Evolutionary conservation across 2,113 vertebrate species (phyloP).

Genomic region (Delphinus delphis): DNA sequence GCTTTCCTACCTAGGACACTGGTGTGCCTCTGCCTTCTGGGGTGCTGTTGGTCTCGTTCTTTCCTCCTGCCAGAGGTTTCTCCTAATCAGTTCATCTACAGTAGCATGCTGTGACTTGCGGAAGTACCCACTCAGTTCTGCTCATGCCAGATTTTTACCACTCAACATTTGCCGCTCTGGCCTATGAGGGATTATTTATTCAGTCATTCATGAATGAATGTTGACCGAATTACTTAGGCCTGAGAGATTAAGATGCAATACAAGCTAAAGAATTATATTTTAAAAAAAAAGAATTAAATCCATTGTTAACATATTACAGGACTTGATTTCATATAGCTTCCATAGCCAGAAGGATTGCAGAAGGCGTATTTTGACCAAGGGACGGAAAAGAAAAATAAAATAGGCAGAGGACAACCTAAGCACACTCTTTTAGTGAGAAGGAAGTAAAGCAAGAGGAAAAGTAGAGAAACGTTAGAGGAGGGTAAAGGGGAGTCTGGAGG

Average conservation of each 20-base stretch:
- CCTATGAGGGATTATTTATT: not conserved
- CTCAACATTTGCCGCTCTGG: not conserved
- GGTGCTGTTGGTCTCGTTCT: not conserved
- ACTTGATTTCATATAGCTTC: conserved; percentile 13
- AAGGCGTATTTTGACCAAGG: not conserved
- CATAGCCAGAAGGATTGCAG: not conserved
- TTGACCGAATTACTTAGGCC: not conserved
- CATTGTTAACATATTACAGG: not conserved
- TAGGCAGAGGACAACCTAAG: not conserved
- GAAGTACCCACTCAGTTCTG: not conserved
- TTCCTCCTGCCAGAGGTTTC: not conserved
- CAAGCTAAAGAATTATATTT: not conserved
- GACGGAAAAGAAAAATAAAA: not conserved
- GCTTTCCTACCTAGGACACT: not conserved
- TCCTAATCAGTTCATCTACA: not conserved
- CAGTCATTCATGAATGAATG: not conserved
- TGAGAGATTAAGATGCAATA: not conserved
- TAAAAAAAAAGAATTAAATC: not conserved
- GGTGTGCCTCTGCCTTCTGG: not conserved
- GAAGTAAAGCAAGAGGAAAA: not conserved
- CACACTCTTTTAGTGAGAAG: not conserved
- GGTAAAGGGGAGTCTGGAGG: no score
- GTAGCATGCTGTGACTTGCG: not conserved
- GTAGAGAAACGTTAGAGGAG: not conserved
- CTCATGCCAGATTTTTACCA: not conserved